Conservation (phyloP, 2,797 vertebrate species). For the Pangasius macronema region DNA sequence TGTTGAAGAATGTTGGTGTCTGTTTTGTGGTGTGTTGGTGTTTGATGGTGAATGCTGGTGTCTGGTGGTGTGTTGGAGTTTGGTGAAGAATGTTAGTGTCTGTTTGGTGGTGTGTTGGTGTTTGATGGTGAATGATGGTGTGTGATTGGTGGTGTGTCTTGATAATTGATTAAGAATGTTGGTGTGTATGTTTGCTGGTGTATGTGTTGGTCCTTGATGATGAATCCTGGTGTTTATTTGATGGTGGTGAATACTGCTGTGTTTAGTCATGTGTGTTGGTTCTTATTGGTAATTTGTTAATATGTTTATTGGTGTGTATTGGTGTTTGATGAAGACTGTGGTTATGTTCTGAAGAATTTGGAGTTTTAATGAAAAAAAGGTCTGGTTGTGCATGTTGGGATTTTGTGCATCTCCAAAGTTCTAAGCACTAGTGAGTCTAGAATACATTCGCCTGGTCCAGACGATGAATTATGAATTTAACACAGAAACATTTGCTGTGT, state of each 20-base stretch:
- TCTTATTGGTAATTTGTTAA: neutral
- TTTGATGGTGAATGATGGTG: neutral
- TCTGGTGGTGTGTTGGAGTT: neutral
- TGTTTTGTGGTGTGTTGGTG: too few relatives aligned
- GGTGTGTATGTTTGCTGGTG: neutral
- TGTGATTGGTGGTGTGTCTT: neutral
- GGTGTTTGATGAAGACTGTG: neutral
- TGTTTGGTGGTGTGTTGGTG: neutral
- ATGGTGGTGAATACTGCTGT: neutral
- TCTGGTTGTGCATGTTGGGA: neutral
- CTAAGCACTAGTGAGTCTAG: neutral
- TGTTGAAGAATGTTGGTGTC: neutral
- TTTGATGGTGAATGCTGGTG: neutral
- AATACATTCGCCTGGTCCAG: neutral
- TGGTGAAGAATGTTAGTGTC: neutral
- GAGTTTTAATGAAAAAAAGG: neutral
- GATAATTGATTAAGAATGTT: neutral
- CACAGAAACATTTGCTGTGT: neutral
- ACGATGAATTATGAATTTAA: neutral
- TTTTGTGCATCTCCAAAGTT: neutral
- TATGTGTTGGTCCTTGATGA: neutral
- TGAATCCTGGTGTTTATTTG: neutral
- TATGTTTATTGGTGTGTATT: neutral
- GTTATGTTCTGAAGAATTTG: neutral
- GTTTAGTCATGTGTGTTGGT: neutral